These are phyloP conservation scores for Chascanopsetta lugubris DNA, from an alignment of 2,113 vertebrate genomes.

Conservation along the genomic window DNA sequence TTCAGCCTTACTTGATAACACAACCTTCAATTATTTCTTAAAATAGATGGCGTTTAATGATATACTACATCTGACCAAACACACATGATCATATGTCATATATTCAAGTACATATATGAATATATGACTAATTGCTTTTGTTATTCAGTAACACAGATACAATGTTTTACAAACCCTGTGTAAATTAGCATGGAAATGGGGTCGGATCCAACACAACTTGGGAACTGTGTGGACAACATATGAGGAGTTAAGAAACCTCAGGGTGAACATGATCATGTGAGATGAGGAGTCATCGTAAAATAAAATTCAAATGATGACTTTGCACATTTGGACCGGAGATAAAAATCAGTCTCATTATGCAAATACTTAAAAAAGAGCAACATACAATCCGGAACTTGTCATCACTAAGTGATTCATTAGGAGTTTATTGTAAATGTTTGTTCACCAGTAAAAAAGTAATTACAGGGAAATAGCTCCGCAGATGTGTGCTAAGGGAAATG, in stretches of 20 bases:
- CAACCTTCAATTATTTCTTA: neutral
- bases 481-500: slow-evolving; percentile 43
- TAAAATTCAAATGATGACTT: neutral
- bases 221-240: too few species aligned
- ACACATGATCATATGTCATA: too few species aligned
- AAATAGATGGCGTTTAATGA: neutral
- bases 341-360: neutral
- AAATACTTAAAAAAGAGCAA: slow-evolving; percentile 2
- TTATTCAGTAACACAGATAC: too few species aligned
- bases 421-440: slow-evolving; percentile 17
- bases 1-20: neutral
- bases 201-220: too few species aligned
- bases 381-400: slow-evolving; percentile 14
- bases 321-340: neutral
- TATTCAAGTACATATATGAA: too few species aligned
- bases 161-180: too few species aligned
- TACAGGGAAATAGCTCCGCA: slow-evolving; percentile 57
- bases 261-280: too few species aligned
- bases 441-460: slow-evolving; percentile 51
- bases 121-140: too few species aligned
- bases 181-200: too few species aligned
- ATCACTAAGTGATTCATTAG: slow-evolving; percentile 62
- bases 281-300: too few species aligned
- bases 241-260: too few species aligned
- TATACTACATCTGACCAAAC: neutral